These are phyloP conservation scores for Dryobotodes eremita DNA, from an alignment of 2,888 invertebrate genomes.

Conservation along the genomic window DNA sequence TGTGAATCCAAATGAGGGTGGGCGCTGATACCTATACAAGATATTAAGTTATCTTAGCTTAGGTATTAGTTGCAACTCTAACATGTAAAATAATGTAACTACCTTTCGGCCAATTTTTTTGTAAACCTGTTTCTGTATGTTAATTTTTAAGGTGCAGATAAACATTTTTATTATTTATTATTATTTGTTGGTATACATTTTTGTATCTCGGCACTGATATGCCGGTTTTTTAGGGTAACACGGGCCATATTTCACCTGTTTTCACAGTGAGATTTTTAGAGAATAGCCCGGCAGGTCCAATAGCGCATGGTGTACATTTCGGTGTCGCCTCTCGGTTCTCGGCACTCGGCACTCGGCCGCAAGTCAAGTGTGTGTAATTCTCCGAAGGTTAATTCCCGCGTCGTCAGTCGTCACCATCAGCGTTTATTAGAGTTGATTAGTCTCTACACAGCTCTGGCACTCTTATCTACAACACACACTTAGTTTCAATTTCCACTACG, in stretches of 20 bases:
- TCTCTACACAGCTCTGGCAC: slow-evolving; percentile 58
- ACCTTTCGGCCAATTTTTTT: no score
- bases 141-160: no score
- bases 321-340: slow-evolving; percentile 28
- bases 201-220: no score
- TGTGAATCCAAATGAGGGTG: no score
- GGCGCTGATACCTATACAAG: no score
- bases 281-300: neutral
- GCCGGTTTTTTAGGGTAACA: no score
- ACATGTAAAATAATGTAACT: no score
- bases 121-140: no score
- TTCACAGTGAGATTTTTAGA: neutral
- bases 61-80: no score
- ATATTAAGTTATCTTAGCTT: no score
- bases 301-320: slow-evolving; percentile 25
- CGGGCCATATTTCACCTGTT: neutral
- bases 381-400: slow-evolving; percentile 68
- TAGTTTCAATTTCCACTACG: slow-evolving; percentile 65
- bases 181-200: no score
- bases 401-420: slow-evolving; percentile 70
- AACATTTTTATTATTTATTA: no score
- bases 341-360: slow-evolving; percentile 29
- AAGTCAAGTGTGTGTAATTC: slow-evolving; percentile 65
- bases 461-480: slow-evolving; percentile 68
- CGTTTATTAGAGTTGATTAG: slow-evolving; percentile 78